Evolutionary conservation across 2,797 vertebrate species (phyloP), one percentile per base, ranked within the genome.

Genomic region (Sebastes flavidus): DNA sequence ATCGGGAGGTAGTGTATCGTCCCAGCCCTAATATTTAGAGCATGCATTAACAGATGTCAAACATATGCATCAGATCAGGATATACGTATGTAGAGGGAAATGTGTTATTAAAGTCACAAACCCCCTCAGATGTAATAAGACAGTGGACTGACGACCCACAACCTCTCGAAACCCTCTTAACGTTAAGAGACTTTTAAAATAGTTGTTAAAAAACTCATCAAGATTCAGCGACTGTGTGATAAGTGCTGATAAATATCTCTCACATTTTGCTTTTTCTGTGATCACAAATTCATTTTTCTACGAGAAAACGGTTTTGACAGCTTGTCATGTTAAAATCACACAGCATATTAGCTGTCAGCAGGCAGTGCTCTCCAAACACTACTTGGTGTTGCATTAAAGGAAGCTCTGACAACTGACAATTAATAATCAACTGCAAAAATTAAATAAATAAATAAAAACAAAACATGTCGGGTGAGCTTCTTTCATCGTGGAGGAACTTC

Each of bases 311-410:
- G 22, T 79, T 75, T 49, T 87, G 62, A 80, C 69, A 77, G 78
- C 72, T 87, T 77, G 73, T 81, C 65, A 78, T 62, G 72, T 80
- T 78, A 70, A 72, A 75, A 63, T 85, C 67, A 77, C 58, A 70
- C 59, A 75, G 75, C 75, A 75, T 49, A 63, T 80, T 78, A 73
- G 36, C 34, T 58, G 67, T 84, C 76, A 84, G 82, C 71, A 66
- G 72, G 54, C 52, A 55, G 12, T 13, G 2, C 52, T 71, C 32
- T 73, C 46, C 63, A 67, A 70, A 77, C 20, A 7, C 24, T 34
- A 74, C 49, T 60, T 58, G 32, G 67, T 77, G 81, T 55, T 69
- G 62, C 70, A 63, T 80, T 86, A 38, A 73, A 78, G 42, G 54
- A 61, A 59, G 10, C 34, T 68, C 65, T 38, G 65, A 71, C 30